Conservation (phyloP, 1,140 invertebrate genomes). For the Ceratina calcarata region DNA sequence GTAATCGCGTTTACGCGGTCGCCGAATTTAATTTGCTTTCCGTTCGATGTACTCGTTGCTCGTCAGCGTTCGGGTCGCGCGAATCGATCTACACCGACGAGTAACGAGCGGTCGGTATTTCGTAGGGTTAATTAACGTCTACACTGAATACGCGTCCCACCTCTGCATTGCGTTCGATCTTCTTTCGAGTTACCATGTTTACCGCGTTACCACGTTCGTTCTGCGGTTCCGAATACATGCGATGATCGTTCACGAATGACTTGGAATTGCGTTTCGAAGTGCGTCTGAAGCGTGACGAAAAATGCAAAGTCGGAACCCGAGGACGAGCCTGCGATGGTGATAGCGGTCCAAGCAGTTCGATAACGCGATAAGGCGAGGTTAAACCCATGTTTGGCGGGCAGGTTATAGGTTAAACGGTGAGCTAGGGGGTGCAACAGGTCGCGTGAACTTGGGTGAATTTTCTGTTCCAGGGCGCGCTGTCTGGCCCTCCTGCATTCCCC, state of each 20-base stretch:
- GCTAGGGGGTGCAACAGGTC: constrained; percentile 81
- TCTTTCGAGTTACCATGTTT: neutral
- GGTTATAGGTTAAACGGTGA: constrained; percentile 81
- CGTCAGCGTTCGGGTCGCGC: constrained; percentile 20
- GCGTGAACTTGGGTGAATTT: constrained; percentile 81
- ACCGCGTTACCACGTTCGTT: neutral
- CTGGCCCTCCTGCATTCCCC: constrained; percentile 68
- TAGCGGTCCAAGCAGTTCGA: constrained; percentile 71
- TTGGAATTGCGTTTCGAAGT: neutral
- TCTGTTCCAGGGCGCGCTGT: constrained; percentile 78
- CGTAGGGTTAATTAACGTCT: constrained; percentile 56
- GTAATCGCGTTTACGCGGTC: constrained; percentile 74
- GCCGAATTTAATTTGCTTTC: constrained; percentile 75
- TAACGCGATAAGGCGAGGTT: constrained; percentile 81
- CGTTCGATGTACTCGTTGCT: constrained; percentile 54
- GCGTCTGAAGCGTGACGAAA: constrained; percentile 2
- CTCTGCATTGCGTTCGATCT: neutral
- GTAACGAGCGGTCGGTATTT: constrained; percentile 53
- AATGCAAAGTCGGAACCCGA: constrained; percentile 1
- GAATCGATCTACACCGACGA: constrained; percentile 60
- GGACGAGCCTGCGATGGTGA: constrained; percentile 8
- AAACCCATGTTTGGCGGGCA: constrained; percentile 80
- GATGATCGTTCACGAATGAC: neutral
- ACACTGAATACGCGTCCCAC: constrained; percentile 1
- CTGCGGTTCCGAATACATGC: neutral